Percentiles rank a stretch among this genome's conserved stretches.
Evolutionary conservation across 1,140 invertebrate species (phyloP).

Genomic region (fruit fly (Drosophila melanogaster)): DNA sequence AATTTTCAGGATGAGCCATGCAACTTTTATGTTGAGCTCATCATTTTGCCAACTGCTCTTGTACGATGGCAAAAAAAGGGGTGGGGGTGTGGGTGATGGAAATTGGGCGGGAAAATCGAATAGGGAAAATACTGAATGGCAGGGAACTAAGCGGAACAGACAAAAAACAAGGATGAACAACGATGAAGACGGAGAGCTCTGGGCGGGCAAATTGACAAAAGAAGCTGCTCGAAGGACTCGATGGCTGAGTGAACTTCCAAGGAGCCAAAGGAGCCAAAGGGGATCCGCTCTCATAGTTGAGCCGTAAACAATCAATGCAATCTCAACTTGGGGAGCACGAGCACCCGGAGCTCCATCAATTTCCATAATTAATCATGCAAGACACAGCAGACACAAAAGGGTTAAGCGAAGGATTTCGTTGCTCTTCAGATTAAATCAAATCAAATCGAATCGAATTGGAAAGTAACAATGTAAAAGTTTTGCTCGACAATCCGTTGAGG

Average conservation of each 20-base stretch:
- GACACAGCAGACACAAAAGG: conserved; percentile 41
- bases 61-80: too few relatives aligned
- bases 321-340: conserved; percentile 3
- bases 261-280: not conserved
- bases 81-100: not conserved
- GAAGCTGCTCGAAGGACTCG: conserved; percentile 41
- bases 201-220: conserved; percentile 40
- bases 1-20: conserved; percentile 55
- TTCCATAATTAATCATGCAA: conserved; percentile 54
- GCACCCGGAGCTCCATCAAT: conserved; percentile 18
- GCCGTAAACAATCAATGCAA: conserved; percentile 47
- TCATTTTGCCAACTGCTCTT: conserved; percentile 47
- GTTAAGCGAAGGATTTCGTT: conserved; percentile 19
- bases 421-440: conserved; percentile 22
- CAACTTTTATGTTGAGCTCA: conserved; percentile 65
- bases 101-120: not conserved
- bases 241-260: conserved; percentile 22
- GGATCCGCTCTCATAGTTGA: conserved; percentile 19
- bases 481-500: not conserved
- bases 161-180: conserved; percentile 12
- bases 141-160: conserved; percentile 5
- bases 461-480: conserved; percentile 10
- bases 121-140: not conserved
- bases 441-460: conserved; percentile 35
- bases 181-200: conserved; percentile 9